A percentile compares a stretch with the other conserved stretches of the same genome.
Evolutionary conservation across 1,140 invertebrate species (phyloP).

Genomic region (Meloidogyne floridensis): DNA sequence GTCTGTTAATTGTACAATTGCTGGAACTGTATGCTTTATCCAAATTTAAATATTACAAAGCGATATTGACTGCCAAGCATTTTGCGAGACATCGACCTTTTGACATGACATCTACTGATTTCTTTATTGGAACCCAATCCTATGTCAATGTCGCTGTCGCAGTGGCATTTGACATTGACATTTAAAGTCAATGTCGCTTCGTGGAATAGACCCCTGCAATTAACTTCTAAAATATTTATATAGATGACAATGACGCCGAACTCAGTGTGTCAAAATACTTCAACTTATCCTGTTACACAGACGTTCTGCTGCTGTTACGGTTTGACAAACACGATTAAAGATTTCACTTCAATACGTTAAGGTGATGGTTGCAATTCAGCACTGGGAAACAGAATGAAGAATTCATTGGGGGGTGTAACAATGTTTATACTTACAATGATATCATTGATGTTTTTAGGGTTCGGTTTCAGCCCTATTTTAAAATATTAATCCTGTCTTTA

Average conservation of each 20-base stretch:
- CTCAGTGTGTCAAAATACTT: not conserved
- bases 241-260: not conserved
- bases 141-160: no score
- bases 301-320: constrained; percentile 30
- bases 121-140: no score
- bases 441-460: not conserved
- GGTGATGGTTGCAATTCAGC: constrained; percentile 30
- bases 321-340: no score
- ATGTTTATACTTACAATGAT: not conserved
- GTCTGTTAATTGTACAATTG: constrained; percentile 26
- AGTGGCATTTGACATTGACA: no score
- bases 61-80: no score
- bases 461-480: not conserved
- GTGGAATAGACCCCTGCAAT: not conserved
- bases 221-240: not conserved
- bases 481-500: not conserved
- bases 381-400: constrained; percentile 2
- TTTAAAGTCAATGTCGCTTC: no score
- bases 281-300: not conserved
- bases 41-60: not conserved
- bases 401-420: not conserved
- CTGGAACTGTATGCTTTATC: not conserved
- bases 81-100: no score
- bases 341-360: no score
- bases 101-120: no score